phyloP scores from a whole-genome alignment of 2,888 invertebrate genomes.

The Chaetogeoica ovagalla region DNA sequence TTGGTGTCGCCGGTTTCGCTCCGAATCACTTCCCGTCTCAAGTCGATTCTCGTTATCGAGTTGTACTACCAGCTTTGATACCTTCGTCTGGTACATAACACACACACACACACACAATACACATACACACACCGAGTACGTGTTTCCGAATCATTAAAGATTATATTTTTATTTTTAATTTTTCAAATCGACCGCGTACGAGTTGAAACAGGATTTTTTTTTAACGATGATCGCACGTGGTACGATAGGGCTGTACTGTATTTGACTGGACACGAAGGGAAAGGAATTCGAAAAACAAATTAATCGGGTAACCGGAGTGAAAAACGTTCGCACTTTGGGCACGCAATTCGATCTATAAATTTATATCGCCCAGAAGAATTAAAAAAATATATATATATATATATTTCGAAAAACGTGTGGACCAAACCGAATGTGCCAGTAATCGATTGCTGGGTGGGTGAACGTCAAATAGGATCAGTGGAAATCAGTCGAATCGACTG shows the following conservation, averaged over 20 bases:
- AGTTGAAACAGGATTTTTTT: background rate
- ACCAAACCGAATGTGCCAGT: background rate
- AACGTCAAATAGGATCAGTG: too few species aligned
- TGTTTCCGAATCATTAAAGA: conserved; percentile 7
- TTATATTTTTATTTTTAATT: background rate
- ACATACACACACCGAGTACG: conserved; percentile 16
- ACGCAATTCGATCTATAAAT: too few species aligned
- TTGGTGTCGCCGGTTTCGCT: conserved; percentile 1
- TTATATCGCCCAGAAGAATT: too few species aligned
- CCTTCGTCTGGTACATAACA: conserved; percentile 24
- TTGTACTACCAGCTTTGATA: conserved; percentile 28
- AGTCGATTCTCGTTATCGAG: background rate
- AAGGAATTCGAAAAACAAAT: too few species aligned
- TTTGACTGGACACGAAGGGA: too few species aligned
- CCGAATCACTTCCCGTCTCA: background rate
- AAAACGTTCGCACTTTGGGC: too few species aligned
- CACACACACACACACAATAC: background rate
- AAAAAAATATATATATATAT: background rate
- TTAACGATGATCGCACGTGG: too few species aligned
- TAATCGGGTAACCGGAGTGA: too few species aligned
- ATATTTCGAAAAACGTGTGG: background rate
- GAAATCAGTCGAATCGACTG: too few species aligned
- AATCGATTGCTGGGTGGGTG: too few species aligned
- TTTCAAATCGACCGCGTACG: background rate
- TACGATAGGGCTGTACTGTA: too few species aligned